A percentile compares a stretch with the other conserved stretches of the same genome.
Evolutionary conservation across 2,888 invertebrate species (phyloP).

Genomic region (Junonia oenone): DNA sequence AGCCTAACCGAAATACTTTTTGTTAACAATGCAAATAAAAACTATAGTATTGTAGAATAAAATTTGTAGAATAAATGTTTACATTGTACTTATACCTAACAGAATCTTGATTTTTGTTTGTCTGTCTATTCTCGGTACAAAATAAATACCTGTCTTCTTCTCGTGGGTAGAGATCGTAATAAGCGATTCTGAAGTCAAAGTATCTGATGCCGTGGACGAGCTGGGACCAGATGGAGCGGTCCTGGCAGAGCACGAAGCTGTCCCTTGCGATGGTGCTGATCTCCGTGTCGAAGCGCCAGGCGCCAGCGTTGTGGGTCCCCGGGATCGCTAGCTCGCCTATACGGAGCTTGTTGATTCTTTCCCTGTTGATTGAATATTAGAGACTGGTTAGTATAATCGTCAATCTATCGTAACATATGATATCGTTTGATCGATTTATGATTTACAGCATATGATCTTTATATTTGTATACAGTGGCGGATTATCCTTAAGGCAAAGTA

Average conservation of each 20-base stretch:
- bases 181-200: conserved; percentile 89
- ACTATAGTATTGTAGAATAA: too few species aligned
- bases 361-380: too few species aligned
- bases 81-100: too few species aligned
- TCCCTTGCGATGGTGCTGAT: conserved; percentile 58
- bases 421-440: too few species aligned
- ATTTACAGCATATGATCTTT: too few species aligned
- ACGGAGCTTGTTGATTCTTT: conserved; percentile 56
- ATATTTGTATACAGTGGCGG: too few species aligned
- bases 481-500: too few species aligned
- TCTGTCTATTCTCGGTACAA: too few species aligned
- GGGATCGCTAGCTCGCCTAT: conserved; percentile 69
- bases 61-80: too few species aligned
- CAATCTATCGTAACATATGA: too few species aligned
- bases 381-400: too few species aligned
- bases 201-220: conserved; percentile 91
- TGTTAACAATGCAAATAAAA: neutral
- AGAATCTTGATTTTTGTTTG: too few species aligned
- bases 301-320: conserved; percentile 78
- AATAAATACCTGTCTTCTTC: conserved; percentile 58
- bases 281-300: conserved; percentile 73
- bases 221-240: conserved; percentile 89
- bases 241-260: conserved; percentile 81
- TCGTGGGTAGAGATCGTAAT: conserved; percentile 67
- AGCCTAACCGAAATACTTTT: neutral